phyloP scores from a whole-genome alignment of 2,888 invertebrate species.

The Psylliodes chrysocephalus region DNA sequence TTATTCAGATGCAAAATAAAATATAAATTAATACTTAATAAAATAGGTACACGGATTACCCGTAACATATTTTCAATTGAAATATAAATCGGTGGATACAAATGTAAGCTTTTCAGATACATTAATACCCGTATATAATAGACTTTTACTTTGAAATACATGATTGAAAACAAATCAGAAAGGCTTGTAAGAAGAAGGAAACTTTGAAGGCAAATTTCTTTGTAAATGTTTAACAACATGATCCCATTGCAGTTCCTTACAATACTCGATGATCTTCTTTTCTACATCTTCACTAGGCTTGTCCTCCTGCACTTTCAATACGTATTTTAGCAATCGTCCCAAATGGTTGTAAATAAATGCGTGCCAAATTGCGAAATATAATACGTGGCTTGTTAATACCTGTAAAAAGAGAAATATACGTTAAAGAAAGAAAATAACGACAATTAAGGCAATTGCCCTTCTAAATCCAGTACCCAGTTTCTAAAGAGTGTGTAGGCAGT shows the following conservation, averaged over 20 bases:
- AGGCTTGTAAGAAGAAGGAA: slow-evolving; percentile 74
- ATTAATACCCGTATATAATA: slow-evolving; percentile 3
- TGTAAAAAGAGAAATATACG: slow-evolving; percentile 40
- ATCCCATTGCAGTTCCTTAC: slow-evolving; percentile 75
- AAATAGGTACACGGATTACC: slow-evolving; percentile 13
- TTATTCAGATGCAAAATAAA: slow-evolving; percentile 5
- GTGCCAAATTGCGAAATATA: slow-evolving; percentile 85
- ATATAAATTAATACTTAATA: slow-evolving; percentile 11
- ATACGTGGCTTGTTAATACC: slow-evolving; percentile 62
- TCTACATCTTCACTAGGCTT: slow-evolving; percentile 80
- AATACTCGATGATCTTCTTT: slow-evolving; percentile 73
- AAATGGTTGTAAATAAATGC: slow-evolving; percentile 81
- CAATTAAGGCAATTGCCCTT: too few relatives aligned
- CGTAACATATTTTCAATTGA: neutral
- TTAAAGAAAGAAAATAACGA: too few relatives aligned
- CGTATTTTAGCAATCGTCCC: slow-evolving; percentile 82
- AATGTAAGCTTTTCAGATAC: slow-evolving; percentile 8
- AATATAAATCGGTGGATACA: slow-evolving; percentile 4
- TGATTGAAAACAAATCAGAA: slow-evolving; percentile 68
- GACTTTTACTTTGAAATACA: neutral
- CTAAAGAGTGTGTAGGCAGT: too few relatives aligned
- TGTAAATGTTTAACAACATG: slow-evolving; percentile 71
- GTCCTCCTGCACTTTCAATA: slow-evolving; percentile 83
- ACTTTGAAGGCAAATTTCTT: slow-evolving; percentile 73
- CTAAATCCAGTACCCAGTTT: too few relatives aligned